Percentiles rank a stretch among this genome's conserved stretches.
phyloP scores from a whole-genome alignment of 2,113 vertebrate species.

The Pholis gunnellus region DNA sequence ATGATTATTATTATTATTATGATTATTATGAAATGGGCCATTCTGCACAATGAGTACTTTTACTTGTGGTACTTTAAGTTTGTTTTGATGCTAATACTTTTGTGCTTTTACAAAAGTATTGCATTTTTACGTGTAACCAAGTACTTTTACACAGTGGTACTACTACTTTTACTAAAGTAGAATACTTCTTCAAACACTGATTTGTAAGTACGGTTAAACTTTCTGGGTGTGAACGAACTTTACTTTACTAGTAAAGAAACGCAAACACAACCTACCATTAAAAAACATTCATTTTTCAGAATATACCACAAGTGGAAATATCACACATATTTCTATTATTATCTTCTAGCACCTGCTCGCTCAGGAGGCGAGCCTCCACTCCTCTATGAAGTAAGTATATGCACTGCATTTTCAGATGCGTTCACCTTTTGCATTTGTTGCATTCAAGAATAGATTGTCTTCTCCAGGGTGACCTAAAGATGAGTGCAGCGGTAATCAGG shows the following conservation, averaged over 20 bases:
- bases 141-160: neutral
- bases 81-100: too few relatives aligned
- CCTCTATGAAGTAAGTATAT: conserved; percentile 73
- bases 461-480: neutral
- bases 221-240: neutral
- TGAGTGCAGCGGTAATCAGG: neutral
- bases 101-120: too few relatives aligned
- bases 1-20: neutral
- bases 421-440: neutral
- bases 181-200: neutral
- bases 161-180: neutral
- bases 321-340: neutral
- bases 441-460: neutral
- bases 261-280: neutral
- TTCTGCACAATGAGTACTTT: too few relatives aligned
- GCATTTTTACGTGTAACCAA: neutral
- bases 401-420: neutral
- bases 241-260: neutral
- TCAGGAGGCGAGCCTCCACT: conserved; percentile 7
- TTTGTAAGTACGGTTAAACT: neutral
- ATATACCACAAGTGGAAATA: neutral
- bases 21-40: neutral
- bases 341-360: conserved; percentile 27
- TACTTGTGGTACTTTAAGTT: too few relatives aligned
- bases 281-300: neutral